Evolutionary conservation across 2,888 invertebrate species (phyloP).

Genomic region (Meta bourneti): DNA sequence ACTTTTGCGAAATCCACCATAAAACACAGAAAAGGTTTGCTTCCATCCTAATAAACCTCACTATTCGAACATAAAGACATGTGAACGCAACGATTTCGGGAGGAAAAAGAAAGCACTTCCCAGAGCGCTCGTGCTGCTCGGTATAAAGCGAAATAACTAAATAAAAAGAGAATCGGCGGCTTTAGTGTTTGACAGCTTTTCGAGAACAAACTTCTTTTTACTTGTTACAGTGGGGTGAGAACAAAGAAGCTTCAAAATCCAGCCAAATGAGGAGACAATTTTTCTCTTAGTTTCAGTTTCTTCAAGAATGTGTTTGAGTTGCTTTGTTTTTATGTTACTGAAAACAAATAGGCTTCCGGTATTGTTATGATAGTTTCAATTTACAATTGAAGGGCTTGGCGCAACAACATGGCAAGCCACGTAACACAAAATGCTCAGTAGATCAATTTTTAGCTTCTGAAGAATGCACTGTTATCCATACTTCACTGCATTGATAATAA

Average conservation of each 20-base stretch:
- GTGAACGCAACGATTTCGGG: constrained; percentile 32
- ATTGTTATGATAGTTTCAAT: too few species aligned
- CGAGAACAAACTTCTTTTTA: constrained; percentile 36
- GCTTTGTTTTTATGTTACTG: constrained; percentile 12
- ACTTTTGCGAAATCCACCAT: constrained; percentile 24
- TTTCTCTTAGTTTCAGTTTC: constrained; percentile 1
- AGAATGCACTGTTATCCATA: too few species aligned
- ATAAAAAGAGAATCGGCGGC: constrained; percentile 17
- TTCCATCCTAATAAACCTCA: constrained; percentile 38
- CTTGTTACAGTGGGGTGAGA: constrained; percentile 30
- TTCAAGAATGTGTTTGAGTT: constrained; percentile 17
- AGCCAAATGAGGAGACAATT: constrained; percentile 34
- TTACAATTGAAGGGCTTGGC: too few species aligned
- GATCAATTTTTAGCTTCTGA: too few species aligned
- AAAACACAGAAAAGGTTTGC: constrained; percentile 9
- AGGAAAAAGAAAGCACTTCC: background rate
- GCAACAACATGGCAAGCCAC: too few species aligned
- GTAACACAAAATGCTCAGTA: too few species aligned
- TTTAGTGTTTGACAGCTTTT: constrained; percentile 47
- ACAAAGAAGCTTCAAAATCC: constrained; percentile 37
- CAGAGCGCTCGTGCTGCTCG: background rate
- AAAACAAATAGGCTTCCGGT: too few species aligned
- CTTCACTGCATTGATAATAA: too few species aligned
- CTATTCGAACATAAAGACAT: constrained; percentile 43
- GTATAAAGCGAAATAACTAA: constrained; percentile 16